Base-by-base conservation (phyloP, 2,888 invertebrate species). In the Euproctis similis region DNA sequence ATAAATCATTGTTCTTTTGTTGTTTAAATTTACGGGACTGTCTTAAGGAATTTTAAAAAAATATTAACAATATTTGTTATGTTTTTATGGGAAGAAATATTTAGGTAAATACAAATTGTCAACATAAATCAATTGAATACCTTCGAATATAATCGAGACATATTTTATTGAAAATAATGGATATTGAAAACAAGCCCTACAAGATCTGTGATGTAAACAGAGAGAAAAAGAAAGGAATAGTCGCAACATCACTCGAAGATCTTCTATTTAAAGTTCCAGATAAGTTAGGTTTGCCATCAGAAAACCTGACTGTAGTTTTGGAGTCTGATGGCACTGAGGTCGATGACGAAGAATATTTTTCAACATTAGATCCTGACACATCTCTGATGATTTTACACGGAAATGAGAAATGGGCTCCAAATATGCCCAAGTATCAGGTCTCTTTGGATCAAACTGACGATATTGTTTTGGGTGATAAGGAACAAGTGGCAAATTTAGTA, bases 321-420 rank as follows among this genome's bases (percentile, higher is more conserved):
- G 97, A 97, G 68, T 91, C 89, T 26, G 97, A 97, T 80, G 97
- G 97, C 16, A 97, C 97, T 0, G 96, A 97, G 85, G 93, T 97
- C 26, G 96, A 97, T 55, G 96, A 97, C 61, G 96, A 97, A 68
- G 96, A 96, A 66, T 97, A 96, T 74, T 97, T 97, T 71, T 92
- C 91, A 25, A 96, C 96, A 2, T 82, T 97, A 41, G 95, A 96
- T 53, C 91, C 91, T 42, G 94, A 97, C 59, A 94, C 95, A 9
- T 90, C 90, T 57, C 86, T 95, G 39, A 95, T 95, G 91, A 89
- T 94, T 26, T 86, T 95, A 28, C 88, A 89, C 42, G 89, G 89
- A 4, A 88, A 88, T 46, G 91, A 94, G 66, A 92, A 90, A 61
- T 94, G 94, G 94, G 77, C 86, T 34, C 88, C 87, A 2, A 84